Conservation (phyloP, 2,888 invertebrate genomes). For the Acronicta leporina region DNA sequence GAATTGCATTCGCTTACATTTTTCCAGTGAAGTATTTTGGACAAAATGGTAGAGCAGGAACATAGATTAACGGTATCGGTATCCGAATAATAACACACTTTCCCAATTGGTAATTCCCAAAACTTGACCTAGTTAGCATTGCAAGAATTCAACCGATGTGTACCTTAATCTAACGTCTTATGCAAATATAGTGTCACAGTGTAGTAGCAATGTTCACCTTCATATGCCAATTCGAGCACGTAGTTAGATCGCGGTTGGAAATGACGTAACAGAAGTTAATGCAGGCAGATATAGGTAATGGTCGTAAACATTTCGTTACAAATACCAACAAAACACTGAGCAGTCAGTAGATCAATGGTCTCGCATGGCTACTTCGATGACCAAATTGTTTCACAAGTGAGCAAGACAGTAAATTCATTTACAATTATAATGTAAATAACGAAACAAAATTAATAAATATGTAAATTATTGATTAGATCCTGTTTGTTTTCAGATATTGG, state of each 20-base stretch:
- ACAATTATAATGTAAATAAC: neutral
- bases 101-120: conserved; percentile 22
- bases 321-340: conserved; percentile 35
- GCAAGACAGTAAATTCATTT: conserved; percentile 8
- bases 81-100: too few relatives aligned
- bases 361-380: conserved; percentile 61
- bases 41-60: too few relatives aligned
- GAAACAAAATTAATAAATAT: neutral
- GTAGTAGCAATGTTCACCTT: conserved; percentile 16
- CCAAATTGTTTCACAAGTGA: conserved; percentile 35
- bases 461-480: neutral
- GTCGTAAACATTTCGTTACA: conserved; percentile 34
- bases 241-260: conserved; percentile 17
- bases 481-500: conserved; percentile 89
- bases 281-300: conserved; percentile 8
- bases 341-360: conserved; percentile 44
- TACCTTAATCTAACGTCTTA: conserved; percentile 1
- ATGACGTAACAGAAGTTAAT: conserved; percentile 32
- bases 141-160: conserved; percentile 4
- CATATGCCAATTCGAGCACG: conserved; percentile 19
- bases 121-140: conserved; percentile 22
- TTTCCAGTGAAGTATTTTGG: too few relatives aligned
- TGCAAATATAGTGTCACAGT: conserved; percentile 16
- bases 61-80: too few relatives aligned
- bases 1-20: conserved; percentile 7